A percentile compares a stretch with the other conserved stretches of the same genome.
Evolutionary conservation across 92 coral and sea anemone genomes (phyloP).

Genomic region (Porites lobata): DNA sequence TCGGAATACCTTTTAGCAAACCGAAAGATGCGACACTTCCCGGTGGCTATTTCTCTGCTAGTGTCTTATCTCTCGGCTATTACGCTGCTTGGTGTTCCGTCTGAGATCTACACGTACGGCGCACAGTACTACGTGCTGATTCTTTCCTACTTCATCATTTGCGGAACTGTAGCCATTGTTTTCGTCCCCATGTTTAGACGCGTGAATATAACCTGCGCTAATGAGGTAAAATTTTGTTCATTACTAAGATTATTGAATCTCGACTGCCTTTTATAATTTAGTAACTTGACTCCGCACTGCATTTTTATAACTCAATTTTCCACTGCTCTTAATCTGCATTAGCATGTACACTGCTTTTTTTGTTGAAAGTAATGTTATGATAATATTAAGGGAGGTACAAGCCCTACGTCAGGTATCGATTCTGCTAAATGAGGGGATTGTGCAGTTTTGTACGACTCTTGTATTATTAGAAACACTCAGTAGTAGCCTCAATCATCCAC

Average conservation of each 20-base stretch:
- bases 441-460: too few species aligned
- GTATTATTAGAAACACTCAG: too few species aligned
- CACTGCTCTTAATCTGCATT: too few species aligned
- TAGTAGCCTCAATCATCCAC: too few species aligned
- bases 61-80: slow-evolving; percentile 96
- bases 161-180: slow-evolving; percentile 73
- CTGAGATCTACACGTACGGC: slow-evolving; percentile 96
- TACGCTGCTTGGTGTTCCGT: slow-evolving; percentile 93
- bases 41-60: slow-evolving; percentile 90
- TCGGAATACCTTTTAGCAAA: slow-evolving; percentile 89
- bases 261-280: not conserved
- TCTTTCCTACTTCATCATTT: slow-evolving; percentile 82
- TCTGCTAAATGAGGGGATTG: too few species aligned
- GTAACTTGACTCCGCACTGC: too few species aligned
- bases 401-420: too few species aligned
- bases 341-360: too few species aligned
- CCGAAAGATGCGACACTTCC: slow-evolving; percentile 82
- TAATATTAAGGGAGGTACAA: too few species aligned
- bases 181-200: slow-evolving; percentile 94
- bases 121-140: slow-evolving; percentile 84
- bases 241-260: not conserved
- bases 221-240: slow-evolving; percentile 75
- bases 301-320: too few species aligned
- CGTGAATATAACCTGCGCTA: slow-evolving; percentile 86
- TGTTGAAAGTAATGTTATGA: not conserved